Evolutionary conservation across 2,888 invertebrate genomes (phyloP), one percentile per base, ranked within the genome.

Genomic region (Tetrapedia diversipes): DNA sequence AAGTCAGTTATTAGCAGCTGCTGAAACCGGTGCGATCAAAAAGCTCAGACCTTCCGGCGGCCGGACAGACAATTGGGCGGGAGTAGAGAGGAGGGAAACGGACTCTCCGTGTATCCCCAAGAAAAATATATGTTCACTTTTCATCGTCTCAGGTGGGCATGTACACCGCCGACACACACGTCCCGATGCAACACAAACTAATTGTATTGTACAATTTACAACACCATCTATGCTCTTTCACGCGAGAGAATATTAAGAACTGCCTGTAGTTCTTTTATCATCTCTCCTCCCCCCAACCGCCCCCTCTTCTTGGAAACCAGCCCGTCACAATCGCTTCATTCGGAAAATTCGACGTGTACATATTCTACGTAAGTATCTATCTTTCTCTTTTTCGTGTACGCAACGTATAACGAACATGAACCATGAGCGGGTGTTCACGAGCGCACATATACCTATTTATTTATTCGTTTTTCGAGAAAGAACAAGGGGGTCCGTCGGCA

Each of bases 391-490:
- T 41, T 69, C 69, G 56, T 51, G 19, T 43, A 16, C 41, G 66
- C 47, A 53, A 53, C 71, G 47, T 39, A 39, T 19, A 53, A 19
- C 64, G 34, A 41, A 53, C 53, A 37, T n/a, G 53, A 29, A 32
- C n/a, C 41, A 2, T 34, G 16, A 14, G n/a, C n/a, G n/a, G 29
- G 45, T 47, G 45, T 67, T 59, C 70, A 16, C 64, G 37, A 45
- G 59, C 60, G 47, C 56, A 41, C 79, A 64, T 83, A 22, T 51
- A 51, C n/a, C n/a, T 51, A 79, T 74, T 82, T 85, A 85, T 85
- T 85, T 83, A 81, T 76, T 81, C 83, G 70, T 80, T 85, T 85
- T 83, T 85, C 67, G 51, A 64, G 70, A 49, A 79, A 77, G 77
- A 71, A 81, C 69, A 69, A 78, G 78, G 64, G 76, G 57, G 60